Evolutionary conservation across 2,888 invertebrate species (phyloP).

Genomic region (Chymomyza amoena): DNA sequence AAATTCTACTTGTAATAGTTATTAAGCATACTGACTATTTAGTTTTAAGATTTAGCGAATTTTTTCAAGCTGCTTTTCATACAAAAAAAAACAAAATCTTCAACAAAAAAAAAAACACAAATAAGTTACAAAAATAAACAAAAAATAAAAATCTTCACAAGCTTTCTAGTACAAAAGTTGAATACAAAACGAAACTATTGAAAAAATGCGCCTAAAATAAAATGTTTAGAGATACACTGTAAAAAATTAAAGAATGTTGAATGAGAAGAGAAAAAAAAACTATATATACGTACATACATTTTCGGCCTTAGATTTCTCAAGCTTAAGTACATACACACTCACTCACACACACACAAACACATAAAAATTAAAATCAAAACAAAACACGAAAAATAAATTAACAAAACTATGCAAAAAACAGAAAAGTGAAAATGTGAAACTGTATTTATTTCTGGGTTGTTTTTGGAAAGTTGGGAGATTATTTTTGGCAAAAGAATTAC

Average conservation of each 20-base stretch:
- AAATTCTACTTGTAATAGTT: constrained; percentile 29
- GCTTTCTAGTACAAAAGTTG: constrained; percentile 66
- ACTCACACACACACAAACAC: constrained; percentile 21
- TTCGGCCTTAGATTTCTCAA: constrained; percentile 66
- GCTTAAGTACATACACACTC: constrained; percentile 53
- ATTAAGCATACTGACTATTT: constrained; percentile 63
- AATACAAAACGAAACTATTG: constrained; percentile 16
- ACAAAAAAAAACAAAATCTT: constrained; percentile 10
- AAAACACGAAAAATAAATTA: constrained; percentile 53
- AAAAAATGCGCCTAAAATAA: constrained; percentile 37
- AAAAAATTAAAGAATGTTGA: constrained; percentile 28
- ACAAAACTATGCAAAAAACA: constrained; percentile 50
- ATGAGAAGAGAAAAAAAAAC: neutral
- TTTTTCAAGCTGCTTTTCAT: constrained; percentile 63
- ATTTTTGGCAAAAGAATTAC: neutral
- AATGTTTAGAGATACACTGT: constrained; percentile 34
- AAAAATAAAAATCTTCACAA: constrained; percentile 24
- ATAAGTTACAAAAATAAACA: neutral
- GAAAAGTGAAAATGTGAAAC: neutral
- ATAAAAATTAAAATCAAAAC: constrained; percentile 31
- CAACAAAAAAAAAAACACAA: constrained; percentile 7
- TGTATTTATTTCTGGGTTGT: neutral
- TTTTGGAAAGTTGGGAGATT: neutral
- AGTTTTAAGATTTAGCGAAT: constrained; percentile 64
- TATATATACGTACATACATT: constrained; percentile 4